Percentiles rank a stretch among this genome's conserved stretches.
Evolutionary conservation across 2,888 invertebrate genomes (phyloP).

Genomic region (Zaprionus lineosus): DNA sequence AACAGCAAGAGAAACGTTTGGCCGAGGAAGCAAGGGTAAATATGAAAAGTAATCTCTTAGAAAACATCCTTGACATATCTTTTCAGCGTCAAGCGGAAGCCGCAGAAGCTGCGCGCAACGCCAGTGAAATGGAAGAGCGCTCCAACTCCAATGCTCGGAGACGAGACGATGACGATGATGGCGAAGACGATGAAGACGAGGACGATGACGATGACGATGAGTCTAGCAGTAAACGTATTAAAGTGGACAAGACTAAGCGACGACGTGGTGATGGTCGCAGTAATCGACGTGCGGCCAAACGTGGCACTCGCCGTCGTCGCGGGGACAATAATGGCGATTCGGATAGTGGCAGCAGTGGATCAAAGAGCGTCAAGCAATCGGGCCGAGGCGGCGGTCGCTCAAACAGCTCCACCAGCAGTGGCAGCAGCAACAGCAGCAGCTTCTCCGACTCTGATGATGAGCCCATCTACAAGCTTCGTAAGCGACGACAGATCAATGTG

Average conservation of each 20-base stretch:
- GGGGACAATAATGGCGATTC: slow-evolving; percentile 64
- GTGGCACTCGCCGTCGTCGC: slow-evolving; percentile 67
- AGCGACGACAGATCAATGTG: slow-evolving; percentile 90
- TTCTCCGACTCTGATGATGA: slow-evolving; percentile 85
- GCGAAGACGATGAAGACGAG: slow-evolving; percentile 51
- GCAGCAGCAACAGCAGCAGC: slow-evolving; percentile 51
- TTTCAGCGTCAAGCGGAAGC: slow-evolving; percentile 51
- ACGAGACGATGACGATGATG: slow-evolving; percentile 48
- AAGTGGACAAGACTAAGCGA: slow-evolving; percentile 75
- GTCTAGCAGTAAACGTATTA: slow-evolving; percentile 65
- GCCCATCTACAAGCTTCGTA: slow-evolving; percentile 92
- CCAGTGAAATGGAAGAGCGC: too few relatives aligned
- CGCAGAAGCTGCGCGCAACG: slow-evolving; percentile 81
- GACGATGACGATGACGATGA: slow-evolving; percentile 72
- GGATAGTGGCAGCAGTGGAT: slow-evolving; percentile 54
- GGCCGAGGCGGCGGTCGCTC: slow-evolving; percentile 46
- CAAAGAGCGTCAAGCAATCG: slow-evolving; percentile 65
- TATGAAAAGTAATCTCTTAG: not conserved
- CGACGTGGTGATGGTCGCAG: slow-evolving; percentile 77
- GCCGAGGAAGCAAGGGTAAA: slow-evolving; percentile 67
- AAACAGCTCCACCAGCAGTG: slow-evolving; percentile 51
- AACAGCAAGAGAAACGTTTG: slow-evolving; percentile 78
- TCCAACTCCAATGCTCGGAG: too few relatives aligned
- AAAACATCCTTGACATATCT: not conserved
- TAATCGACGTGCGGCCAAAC: slow-evolving; percentile 64